These are phyloP conservation scores for Trichogramma pretiosum DNA, from an alignment of 1,140 invertebrate genomes.

Conservation along the genomic window DNA sequence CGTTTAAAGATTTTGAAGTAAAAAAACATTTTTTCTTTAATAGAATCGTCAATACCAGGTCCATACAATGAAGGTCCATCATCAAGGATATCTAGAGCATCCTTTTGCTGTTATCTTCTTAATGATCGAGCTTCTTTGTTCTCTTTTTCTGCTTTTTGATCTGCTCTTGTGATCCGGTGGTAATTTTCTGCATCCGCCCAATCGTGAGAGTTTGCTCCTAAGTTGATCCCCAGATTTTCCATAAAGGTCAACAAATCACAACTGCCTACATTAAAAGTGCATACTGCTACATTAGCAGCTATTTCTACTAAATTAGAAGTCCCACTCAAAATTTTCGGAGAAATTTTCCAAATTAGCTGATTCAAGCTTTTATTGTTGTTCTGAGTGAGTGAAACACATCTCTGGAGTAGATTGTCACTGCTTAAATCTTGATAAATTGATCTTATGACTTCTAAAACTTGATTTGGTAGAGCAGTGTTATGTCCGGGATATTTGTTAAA, in stretches of 20 bases:
- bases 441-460: conserved; percentile 7
- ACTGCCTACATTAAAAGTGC: conserved; percentile 9
- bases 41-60: conserved; percentile 15
- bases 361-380: conserved; percentile 18
- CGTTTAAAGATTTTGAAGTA: too few species aligned
- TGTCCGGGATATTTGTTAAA: too few species aligned
- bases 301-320: conserved; percentile 2
- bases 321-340: conserved; percentile 1
- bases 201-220: background rate
- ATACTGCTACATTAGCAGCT: conserved; percentile 10
- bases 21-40: conserved; percentile 4
- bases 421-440: conserved; percentile 10
- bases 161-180: conserved; percentile 14
- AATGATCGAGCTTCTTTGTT: conserved; percentile 13
- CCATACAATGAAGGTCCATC: conserved; percentile 12
- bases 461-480: too few species aligned
- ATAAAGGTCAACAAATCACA: conserved; percentile 12
- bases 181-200: background rate
- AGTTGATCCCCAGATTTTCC: conserved; percentile 6
- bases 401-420: conserved; percentile 3
- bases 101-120: conserved; percentile 9
- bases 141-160: conserved; percentile 7
- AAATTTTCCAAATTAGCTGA: conserved; percentile 13
- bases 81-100: conserved; percentile 9
- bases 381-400: conserved; percentile 14